These are phyloP conservation scores for Coilia nasus DNA, from an alignment of 2,797 vertebrate genomes.

Conservation along the genomic window DNA sequence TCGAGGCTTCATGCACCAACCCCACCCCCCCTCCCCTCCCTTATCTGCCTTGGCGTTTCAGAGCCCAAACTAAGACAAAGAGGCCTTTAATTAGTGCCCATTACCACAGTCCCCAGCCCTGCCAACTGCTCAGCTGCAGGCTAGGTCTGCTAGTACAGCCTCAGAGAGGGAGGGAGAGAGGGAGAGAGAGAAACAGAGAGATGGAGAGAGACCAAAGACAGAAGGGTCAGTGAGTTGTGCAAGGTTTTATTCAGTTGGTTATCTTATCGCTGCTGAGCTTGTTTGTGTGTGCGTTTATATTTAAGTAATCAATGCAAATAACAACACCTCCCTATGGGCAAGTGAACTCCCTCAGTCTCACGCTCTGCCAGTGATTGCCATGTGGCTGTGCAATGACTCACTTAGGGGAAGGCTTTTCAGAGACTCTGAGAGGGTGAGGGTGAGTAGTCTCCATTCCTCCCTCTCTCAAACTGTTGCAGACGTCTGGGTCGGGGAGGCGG, in stretches of 20 bases:
- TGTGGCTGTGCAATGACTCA: not conserved
- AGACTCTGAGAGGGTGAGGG: not conserved
- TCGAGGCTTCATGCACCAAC: not conserved
- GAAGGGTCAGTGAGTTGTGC: not conserved
- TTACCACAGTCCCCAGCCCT: slow-evolving; percentile 32
- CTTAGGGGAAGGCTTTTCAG: not conserved
- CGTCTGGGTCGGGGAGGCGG: not conserved
- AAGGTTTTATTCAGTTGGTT: not conserved
- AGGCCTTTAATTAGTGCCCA: slow-evolving; percentile 57
- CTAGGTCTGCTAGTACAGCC: slow-evolving; percentile 41
- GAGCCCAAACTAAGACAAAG: slow-evolving; percentile 45
- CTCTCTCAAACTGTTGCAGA: not conserved
- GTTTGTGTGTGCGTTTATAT: not conserved
- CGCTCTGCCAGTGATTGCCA: not conserved
- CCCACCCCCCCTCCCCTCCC: not conserved
- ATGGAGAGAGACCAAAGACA: not conserved
- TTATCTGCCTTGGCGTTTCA: slow-evolving; percentile 27
- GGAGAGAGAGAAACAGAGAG: not conserved
- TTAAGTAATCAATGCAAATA: not conserved
- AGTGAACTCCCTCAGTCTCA: not conserved
- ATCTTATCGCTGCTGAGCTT: not conserved
- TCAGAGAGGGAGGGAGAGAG: not conserved
- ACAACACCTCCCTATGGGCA: not conserved
- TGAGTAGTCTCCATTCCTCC: not conserved
- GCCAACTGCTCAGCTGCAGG: slow-evolving; percentile 36